Evolutionary conservation across 30 jellyfish, hydroid and myxozoan species (phyloP).

Genomic region (Hydractinia echinata): DNA sequence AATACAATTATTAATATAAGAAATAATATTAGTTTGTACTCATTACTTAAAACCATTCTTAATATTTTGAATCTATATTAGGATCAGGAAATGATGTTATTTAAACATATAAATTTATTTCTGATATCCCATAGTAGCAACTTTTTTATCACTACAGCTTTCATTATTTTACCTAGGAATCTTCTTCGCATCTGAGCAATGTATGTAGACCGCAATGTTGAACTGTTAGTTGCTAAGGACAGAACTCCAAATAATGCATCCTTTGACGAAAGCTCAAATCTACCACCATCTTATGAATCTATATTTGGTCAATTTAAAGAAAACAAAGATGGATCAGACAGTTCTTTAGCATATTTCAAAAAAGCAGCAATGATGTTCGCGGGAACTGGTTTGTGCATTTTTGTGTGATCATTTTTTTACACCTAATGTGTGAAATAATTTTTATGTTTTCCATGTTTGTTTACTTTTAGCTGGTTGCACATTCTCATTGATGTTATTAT

Average conservation of each 20-base stretch:
- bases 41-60: too few species aligned
- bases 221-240: background rate
- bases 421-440: background rate
- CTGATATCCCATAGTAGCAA: too few species aligned
- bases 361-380: constrained; percentile 43
- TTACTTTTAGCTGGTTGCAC: constrained; percentile 85
- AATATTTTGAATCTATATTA: too few species aligned
- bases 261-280: constrained; percentile 4
- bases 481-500: constrained; percentile 50
- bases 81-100: too few species aligned
- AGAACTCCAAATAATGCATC: background rate
- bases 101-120: too few species aligned
- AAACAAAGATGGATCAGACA: constrained; percentile 36
- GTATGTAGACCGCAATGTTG: too few species aligned
- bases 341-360: constrained; percentile 53
- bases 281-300: constrained; percentile 74
- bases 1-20: too few species aligned
- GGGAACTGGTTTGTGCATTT: constrained; percentile 47
- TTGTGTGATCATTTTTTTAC: background rate
- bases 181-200: too few species aligned
- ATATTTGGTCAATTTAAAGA: constrained; percentile 75
- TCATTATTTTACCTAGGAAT: too few species aligned
- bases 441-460: background rate
- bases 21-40: too few species aligned
- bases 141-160: too few species aligned